Conservation (phyloP, 2,888 invertebrate species). For the Gerris lacustris region DNA sequence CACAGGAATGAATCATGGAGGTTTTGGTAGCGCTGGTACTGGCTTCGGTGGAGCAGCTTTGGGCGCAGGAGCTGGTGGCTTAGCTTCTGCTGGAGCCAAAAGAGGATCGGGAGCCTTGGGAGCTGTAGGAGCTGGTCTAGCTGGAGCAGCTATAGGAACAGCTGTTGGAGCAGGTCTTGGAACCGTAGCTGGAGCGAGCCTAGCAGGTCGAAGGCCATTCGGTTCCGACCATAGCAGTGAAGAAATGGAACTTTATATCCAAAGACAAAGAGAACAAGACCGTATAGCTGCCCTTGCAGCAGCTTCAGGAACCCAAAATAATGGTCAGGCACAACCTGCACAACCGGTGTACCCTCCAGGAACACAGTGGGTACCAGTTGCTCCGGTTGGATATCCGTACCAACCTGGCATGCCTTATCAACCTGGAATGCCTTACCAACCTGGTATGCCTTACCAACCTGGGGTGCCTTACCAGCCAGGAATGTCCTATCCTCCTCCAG, state of each 20-base stretch:
- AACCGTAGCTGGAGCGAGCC: neutral
- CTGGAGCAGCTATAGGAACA: neutral
- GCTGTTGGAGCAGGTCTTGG: neutral
- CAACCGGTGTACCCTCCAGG: neutral
- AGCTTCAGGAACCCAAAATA: neutral
- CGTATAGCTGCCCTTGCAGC: neutral
- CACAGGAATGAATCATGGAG: neutral
- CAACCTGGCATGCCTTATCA: neutral
- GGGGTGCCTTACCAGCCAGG: neutral
- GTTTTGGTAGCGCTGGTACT: neutral
- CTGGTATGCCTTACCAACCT: neutral
- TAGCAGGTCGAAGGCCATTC: neutral
- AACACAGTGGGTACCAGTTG: neutral
- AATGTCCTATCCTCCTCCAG: neutral
- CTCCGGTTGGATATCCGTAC: neutral
- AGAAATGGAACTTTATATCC: neutral
- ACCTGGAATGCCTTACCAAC: neutral
- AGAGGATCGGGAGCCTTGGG: neutral
- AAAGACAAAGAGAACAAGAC: neutral
- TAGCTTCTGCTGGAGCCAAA: neutral
- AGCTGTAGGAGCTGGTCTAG: neutral
- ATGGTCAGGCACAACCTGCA: neutral
- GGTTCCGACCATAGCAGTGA: neutral
- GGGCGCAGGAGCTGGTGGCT: neutral
- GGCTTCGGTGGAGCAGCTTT: neutral